Evolutionary conservation across 2,888 invertebrate genomes (phyloP).

Genomic region (Podotricha telesiphe): DNA sequence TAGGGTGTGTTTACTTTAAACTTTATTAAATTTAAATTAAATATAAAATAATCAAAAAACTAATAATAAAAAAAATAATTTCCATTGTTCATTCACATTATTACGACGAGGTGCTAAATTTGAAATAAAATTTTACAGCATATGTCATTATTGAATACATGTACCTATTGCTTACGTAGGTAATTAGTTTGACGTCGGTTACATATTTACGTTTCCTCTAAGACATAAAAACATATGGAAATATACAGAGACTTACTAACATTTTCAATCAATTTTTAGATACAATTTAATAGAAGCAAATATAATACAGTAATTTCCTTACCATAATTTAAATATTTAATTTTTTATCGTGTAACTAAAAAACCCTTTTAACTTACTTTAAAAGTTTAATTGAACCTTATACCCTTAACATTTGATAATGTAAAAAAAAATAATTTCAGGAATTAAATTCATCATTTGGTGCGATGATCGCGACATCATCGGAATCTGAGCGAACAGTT

Average conservation of each 20-base stretch:
- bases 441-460: conserved; percentile 73
- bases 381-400: neutral
- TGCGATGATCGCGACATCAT: conserved; percentile 61
- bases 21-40: conserved; percentile 18
- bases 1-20: conserved; percentile 48
- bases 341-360: no score
- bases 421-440: conserved; percentile 52
- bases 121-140: neutral
- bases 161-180: no score
- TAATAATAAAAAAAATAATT: neutral
- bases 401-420: neutral
- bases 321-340: no score
- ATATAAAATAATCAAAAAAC: neutral
- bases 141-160: neutral
- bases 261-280: no score
- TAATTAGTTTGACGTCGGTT: neutral
- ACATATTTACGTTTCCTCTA: no score
- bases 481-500: conserved; percentile 68
- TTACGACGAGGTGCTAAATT: neutral
- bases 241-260: no score
- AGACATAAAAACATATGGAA: no score
- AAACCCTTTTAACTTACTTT: neutral
- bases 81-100: neutral
- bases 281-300: no score
- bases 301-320: no score